Percentiles rank a stretch among this genome's conserved stretches.
Conservation (phyloP, 1,140 invertebrate species). For the Adoxophyes honmai region DNA sequence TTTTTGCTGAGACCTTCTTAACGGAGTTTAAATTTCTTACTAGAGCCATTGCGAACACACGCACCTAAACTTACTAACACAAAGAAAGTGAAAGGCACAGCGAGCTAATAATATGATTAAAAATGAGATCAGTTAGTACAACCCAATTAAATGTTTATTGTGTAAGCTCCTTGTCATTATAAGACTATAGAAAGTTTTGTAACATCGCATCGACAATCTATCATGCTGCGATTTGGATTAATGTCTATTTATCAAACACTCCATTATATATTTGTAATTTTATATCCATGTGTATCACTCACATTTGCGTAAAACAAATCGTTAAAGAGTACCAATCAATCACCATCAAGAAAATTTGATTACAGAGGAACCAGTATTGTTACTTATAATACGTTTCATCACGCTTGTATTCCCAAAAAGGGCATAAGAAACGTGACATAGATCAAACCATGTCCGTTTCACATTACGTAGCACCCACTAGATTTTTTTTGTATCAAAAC, state of each 20-base stretch:
- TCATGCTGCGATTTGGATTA: slow-evolving; percentile 37
- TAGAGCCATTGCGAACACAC: slow-evolving; percentile 8
- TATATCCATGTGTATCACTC: background rate
- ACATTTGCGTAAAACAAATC: slow-evolving; percentile 9
- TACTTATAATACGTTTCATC: too few relatives aligned
- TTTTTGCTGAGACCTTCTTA: background rate
- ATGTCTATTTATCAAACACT: slow-evolving; percentile 29
- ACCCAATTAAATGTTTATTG: slow-evolving; percentile 69
- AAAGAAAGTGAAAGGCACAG: slow-evolving; percentile 67
- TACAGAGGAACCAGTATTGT: too few relatives aligned
- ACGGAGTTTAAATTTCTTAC: slow-evolving; percentile 9
- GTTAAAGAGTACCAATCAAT: background rate
- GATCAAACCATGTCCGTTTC: too few relatives aligned
- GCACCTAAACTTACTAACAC: slow-evolving; percentile 30
- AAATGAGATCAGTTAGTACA: slow-evolving; percentile 61
- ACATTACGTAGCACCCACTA: too few relatives aligned
- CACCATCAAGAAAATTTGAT: slow-evolving; percentile 24
- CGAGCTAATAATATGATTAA: slow-evolving; percentile 49
- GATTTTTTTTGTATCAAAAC: too few relatives aligned
- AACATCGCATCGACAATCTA: slow-evolving; percentile 42
- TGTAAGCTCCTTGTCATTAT: slow-evolving; percentile 59
- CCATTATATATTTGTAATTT: slow-evolving; percentile 19
- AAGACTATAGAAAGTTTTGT: slow-evolving; percentile 53
- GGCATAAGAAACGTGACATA: too few relatives aligned
- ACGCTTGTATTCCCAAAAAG: too few relatives aligned